Evolutionary conservation across 1,140 invertebrate species (phyloP).

Genomic region (Rhopalosiphum maidis): DNA sequence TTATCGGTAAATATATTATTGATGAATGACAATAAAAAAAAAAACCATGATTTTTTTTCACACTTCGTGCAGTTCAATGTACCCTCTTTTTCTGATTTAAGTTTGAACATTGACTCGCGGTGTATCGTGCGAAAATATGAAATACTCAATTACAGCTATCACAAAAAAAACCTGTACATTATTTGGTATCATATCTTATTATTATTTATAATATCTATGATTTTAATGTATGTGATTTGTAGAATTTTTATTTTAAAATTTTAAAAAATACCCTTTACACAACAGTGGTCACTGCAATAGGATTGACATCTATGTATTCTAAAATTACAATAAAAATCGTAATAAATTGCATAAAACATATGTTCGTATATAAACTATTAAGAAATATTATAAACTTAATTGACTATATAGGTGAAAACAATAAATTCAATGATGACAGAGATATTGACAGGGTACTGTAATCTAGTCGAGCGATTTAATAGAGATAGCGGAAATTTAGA

Average conservation of each 20-base stretch:
- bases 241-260: neutral
- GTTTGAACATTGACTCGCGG: neutral
- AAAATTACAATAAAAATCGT: no score
- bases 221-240: neutral
- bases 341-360: no score
- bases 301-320: neutral
- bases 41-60: neutral
- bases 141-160: neutral
- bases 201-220: neutral
- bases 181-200: neutral
- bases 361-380: no score
- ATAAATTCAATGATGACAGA: no score
- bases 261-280: no score
- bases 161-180: neutral
- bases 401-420: no score
- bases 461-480: neutral
- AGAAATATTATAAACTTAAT: no score
- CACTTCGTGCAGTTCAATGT: neutral
- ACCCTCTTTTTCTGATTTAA: neutral
- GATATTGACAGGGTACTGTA: no score
- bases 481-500: neutral
- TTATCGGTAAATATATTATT: slow-evolving; percentile 1
- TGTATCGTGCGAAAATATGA: neutral
- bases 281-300: neutral
- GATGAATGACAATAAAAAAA: neutral